Percentiles rank a stretch among this genome's conserved stretches.
phyloP scores from a whole-genome alignment of 2,888 invertebrate genomes.

The Orthonevra nobilis region DNA sequence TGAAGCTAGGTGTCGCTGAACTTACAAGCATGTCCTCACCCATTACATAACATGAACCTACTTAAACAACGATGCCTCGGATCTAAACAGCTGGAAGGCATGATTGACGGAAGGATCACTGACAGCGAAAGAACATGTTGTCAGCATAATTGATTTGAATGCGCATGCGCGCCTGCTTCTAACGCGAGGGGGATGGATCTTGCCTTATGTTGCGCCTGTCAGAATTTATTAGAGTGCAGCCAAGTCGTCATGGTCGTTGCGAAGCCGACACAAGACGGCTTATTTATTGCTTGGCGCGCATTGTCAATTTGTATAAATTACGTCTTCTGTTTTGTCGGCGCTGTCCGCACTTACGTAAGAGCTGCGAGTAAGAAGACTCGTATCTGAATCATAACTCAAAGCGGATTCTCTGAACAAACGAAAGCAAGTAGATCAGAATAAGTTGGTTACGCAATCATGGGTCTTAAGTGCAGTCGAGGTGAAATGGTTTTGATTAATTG shows the following conservation, averaged over 20 bases:
- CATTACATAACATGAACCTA: conserved; percentile 31
- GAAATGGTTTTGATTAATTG: too few relatives aligned
- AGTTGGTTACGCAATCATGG: too few relatives aligned
- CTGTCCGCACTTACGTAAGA: too few relatives aligned
- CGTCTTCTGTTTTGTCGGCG: conserved; percentile 55
- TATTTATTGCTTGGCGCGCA: conserved; percentile 55
- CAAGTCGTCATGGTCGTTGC: conserved; percentile 19
- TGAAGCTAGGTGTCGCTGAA: conserved; percentile 6
- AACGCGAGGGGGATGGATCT: conserved; percentile 33
- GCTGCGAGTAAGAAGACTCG: too few relatives aligned
- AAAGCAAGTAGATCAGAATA: too few relatives aligned
- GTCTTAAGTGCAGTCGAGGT: too few relatives aligned
- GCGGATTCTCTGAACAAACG: too few relatives aligned
- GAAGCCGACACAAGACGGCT: conserved; percentile 35
- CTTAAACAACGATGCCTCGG: conserved; percentile 3
- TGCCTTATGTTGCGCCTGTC: conserved; percentile 31
- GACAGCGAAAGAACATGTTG: conserved; percentile 57
- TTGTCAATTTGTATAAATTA: conserved; percentile 66
- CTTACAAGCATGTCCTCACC: conserved; percentile 7
- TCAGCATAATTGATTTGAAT: conserved; percentile 66
- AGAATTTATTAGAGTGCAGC: conserved; percentile 54
- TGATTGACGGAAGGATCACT: conserved; percentile 67
- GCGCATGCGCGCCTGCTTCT: conserved; percentile 34
- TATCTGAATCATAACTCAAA: too few relatives aligned
- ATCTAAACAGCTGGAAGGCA: conserved; percentile 29